Evolutionary conservation across 1,140 invertebrate genomes (phyloP).

Genomic region (Drosophila leontia): DNA sequence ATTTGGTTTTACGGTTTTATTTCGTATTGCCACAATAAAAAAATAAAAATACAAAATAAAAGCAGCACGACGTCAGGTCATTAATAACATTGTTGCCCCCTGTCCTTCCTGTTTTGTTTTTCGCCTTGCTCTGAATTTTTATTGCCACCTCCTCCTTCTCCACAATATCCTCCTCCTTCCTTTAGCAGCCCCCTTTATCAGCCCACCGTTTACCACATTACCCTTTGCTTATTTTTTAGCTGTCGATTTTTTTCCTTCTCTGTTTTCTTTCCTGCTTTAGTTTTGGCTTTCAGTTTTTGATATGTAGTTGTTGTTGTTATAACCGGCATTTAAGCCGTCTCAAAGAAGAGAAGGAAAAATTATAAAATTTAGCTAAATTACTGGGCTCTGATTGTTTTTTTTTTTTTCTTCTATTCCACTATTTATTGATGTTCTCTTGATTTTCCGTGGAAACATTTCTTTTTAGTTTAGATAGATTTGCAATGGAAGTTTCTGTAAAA

Average conservation of each 20-base stretch:
- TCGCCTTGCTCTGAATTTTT: slow-evolving; percentile 77
- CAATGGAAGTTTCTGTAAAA: not conserved
- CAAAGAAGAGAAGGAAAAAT: slow-evolving; percentile 12
- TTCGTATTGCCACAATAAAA: slow-evolving; percentile 16
- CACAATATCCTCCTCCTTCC: not conserved
- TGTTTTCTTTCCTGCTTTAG: slow-evolving; percentile 17
- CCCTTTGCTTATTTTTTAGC: slow-evolving; percentile 48
- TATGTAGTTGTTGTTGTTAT: slow-evolving; percentile 30
- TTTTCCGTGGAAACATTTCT: not conserved
- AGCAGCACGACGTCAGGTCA: slow-evolving; percentile 51
- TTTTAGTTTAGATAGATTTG: not conserved
- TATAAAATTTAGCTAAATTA: slow-evolving; percentile 64
- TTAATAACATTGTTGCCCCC: slow-evolving; percentile 81
- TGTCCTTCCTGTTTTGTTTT: slow-evolving; percentile 70
- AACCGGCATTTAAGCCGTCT: slow-evolving; percentile 64
- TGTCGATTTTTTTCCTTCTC: slow-evolving; percentile 17
- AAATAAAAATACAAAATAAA: slow-evolving; percentile 17
- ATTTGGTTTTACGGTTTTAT: slow-evolving; percentile 7
- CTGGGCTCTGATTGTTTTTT: slow-evolving; percentile 12
- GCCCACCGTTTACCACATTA: slow-evolving; percentile 12
- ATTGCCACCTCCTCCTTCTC: slow-evolving; percentile 50
- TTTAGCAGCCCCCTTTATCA: slow-evolving; percentile 10
- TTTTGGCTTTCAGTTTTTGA: slow-evolving; percentile 32
- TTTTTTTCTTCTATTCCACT: not conserved
- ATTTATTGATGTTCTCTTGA: not conserved